Conservation (phyloP, 2,113 vertebrate genomes). For the Sus scrofa region T2T-Sscrofa CM000819.6:84721001-84721500, state of each 20-base stretch:
- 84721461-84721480: neutral
- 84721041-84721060: too few relatives aligned
- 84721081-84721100: neutral
- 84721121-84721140: neutral
- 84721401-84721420: neutral
- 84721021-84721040: too few relatives aligned
- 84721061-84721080: neutral
- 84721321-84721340: too few relatives aligned
- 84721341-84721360: neutral
- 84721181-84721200: neutral
- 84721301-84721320: neutral
- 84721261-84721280: neutral
- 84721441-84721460: neutral
- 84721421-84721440: neutral
- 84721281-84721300: neutral
- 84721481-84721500: neutral
- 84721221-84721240: too few relatives aligned
- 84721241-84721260: neutral
- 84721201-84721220: neutral
- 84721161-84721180: neutral
- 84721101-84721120: neutral
- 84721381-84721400: too few relatives aligned
- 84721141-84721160: neutral
- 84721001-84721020: too few relatives aligned
- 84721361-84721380: neutral